Base-by-base conservation (phyloP, 2,113 vertebrate genomes). In the Jacana jacana region DNA sequence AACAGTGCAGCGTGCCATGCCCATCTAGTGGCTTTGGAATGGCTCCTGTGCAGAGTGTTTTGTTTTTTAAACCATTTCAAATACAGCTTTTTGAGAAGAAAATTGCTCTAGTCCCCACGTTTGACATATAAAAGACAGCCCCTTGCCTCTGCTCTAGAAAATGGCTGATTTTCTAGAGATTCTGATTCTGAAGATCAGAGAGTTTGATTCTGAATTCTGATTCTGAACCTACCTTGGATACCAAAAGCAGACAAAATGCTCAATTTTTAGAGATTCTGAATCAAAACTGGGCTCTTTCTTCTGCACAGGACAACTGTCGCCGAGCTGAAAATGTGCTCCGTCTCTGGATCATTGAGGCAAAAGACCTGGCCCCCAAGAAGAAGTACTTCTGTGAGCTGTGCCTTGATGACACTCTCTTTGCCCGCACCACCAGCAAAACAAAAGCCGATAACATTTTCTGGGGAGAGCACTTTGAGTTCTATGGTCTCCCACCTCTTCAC, bases 361-460 rank as follows among this genome's bases (percentile, higher is more conserved):
- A 99, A 98, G 99, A 99, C 86, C 97, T 99, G 86, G 98, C 99
- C 40, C 98, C 99, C 12, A 99, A 99, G 96, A 99, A 99, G 98
- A 99, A 98, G 72, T 99, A 99, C 54, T 99, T 99, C 97, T 99
- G 99, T 83, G 99, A 99, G 98, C 98, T 99, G 95, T 99, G 99
- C 91, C 98, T 99, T 97, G 99, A 99, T 72, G 99, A 99, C 94
- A 98, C 98, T 20, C 98, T 99, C 52, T 99, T 99, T 92, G 99
- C 99, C 76, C 98, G 99, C 64, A 99, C 99, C 97, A 99, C 99
- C 98, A 99, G 99, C 98, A 99, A 99, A 98, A 98, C 98, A 31
- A 99, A 99, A 88, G 97, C 98, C 7, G 99, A 99, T 89, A 99
- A 98, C 96, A 98, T 99, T 65, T 99, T 99, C 97, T 99, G 99